phyloP scores from a whole-genome alignment of 2,888 invertebrate species.

The Yponomeuta sedellus region DNA sequence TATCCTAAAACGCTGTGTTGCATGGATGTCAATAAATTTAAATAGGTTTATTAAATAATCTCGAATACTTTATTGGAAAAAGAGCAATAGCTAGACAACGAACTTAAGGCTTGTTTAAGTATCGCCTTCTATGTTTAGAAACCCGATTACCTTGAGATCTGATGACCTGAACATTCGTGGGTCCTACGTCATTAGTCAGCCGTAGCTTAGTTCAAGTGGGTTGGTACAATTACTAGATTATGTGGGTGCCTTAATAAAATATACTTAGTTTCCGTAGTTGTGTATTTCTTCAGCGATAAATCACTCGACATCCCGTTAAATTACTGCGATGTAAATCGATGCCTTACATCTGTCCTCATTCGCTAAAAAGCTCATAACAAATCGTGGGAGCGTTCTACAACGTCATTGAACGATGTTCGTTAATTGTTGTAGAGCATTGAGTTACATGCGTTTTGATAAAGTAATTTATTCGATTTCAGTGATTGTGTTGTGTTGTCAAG shows the following conservation, averaged over 20 bases:
- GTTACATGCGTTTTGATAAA: slow-evolving; percentile 47
- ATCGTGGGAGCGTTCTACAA: slow-evolving; percentile 47
- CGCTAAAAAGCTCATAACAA: slow-evolving; percentile 26
- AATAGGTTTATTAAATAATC: too few relatives aligned
- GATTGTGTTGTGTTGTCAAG: slow-evolving; percentile 15
- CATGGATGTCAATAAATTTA: too few relatives aligned
- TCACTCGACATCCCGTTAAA: slow-evolving; percentile 7
- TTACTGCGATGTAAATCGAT: background rate
- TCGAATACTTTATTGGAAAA: too few relatives aligned
- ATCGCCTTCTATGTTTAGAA: slow-evolving; percentile 30
- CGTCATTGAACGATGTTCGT: background rate
- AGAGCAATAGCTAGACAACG: background rate
- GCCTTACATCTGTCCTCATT: background rate
- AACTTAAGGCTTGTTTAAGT: slow-evolving; percentile 15
- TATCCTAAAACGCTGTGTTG: too few relatives aligned
- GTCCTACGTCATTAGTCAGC: background rate
- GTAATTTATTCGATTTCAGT: slow-evolving; percentile 56
- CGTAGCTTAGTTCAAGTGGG: background rate
- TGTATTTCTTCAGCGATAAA: background rate
- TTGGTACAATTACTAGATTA: background rate
- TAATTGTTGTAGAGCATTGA: slow-evolving; percentile 31
- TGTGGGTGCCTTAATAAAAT: background rate
- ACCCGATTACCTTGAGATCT: slow-evolving; percentile 60
- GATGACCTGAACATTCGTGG: slow-evolving; percentile 12
- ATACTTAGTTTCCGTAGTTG: background rate